Conservation (phyloP, 2,113 vertebrate species). For the Solea solea region DNA sequence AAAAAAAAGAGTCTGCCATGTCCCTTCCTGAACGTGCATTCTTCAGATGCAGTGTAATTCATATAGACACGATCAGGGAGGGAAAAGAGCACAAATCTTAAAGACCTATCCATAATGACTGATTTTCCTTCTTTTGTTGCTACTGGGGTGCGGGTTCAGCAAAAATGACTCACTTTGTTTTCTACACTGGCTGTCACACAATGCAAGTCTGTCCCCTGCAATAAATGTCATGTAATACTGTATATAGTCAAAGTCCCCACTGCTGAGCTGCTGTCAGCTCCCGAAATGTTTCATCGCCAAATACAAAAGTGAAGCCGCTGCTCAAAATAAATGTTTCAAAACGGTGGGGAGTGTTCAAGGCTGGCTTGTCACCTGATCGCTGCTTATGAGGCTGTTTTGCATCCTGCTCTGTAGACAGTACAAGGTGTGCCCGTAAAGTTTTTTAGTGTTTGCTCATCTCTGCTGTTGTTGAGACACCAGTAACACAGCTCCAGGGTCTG, state of each 20-base stretch:
- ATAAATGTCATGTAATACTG: slow-evolving; percentile 56
- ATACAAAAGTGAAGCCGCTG: slow-evolving; percentile 62
- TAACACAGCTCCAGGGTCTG: slow-evolving; percentile 42
- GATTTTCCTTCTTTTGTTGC: slow-evolving; percentile 50
- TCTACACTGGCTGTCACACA: slow-evolving; percentile 59
- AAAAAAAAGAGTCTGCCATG: slow-evolving; percentile 68
- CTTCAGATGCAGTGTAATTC: slow-evolving; percentile 62
- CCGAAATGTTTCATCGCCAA: slow-evolving; percentile 45
- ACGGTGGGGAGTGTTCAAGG: slow-evolving; percentile 44
- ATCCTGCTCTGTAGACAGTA: slow-evolving; percentile 52
- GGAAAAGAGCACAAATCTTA: slow-evolving; percentile 48
- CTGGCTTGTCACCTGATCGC: slow-evolving; percentile 61
- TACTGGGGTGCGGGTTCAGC: slow-evolving; percentile 71
- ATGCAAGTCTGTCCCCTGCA: slow-evolving; percentile 60
- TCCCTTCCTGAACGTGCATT: slow-evolving; percentile 44
- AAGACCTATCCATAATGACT: slow-evolving; percentile 48
- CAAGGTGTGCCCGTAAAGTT: slow-evolving; percentile 53
- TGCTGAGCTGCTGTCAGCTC: slow-evolving; percentile 61
- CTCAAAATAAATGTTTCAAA: slow-evolving; percentile 75
- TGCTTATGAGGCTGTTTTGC: slow-evolving; percentile 59
- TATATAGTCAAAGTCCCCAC: slow-evolving; percentile 66
- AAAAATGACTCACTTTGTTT: slow-evolving; percentile 48
- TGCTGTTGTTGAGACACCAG: slow-evolving; percentile 44
- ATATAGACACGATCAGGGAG: slow-evolving; percentile 61
- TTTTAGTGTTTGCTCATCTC: slow-evolving; percentile 47